These are phyloP conservation scores for Motacilla alba DNA, from an alignment of 2,113 vertebrate genomes.

Conservation along the genomic window DNA sequence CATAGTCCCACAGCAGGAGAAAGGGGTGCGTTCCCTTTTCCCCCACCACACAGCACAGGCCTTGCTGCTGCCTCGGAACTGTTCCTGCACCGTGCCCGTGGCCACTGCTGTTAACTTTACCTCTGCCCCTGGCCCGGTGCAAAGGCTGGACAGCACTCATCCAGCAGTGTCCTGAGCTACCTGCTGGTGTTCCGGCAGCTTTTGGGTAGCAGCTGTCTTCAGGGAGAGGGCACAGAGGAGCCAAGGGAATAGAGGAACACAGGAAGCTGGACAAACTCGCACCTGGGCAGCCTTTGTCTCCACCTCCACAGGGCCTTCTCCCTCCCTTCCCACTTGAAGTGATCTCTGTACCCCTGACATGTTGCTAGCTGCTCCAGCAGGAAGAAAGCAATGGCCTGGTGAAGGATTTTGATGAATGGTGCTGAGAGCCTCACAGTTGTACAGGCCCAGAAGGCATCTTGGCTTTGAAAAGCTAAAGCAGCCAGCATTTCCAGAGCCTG, in stretches of 20 bases:
- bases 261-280: neutral
- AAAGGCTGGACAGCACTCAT: neutral
- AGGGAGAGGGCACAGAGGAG: neutral
- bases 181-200: neutral
- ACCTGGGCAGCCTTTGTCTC: neutral
- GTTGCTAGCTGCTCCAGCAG: neutral
- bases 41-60: no score
- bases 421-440: neutral
- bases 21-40: neutral
- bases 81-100: neutral
- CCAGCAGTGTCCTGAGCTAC: neutral
- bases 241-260: neutral
- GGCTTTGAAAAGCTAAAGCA: neutral
- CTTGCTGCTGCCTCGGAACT: neutral
- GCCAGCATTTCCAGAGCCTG: neutral
- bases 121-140: rapidly evolving
- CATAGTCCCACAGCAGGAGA: neutral
- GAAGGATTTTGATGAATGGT: neutral
- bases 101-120: neutral
- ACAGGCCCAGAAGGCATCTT: neutral
- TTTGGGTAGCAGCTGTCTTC: no score
- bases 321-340: neutral
- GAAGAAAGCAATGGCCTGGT: neutral
- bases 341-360: neutral
- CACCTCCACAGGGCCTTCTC: neutral